A percentile compares a stretch with the other conserved stretches of the same genome.
Conservation (phyloP, 2,113 vertebrate species). For the Menura novaehollandiae region DNA sequence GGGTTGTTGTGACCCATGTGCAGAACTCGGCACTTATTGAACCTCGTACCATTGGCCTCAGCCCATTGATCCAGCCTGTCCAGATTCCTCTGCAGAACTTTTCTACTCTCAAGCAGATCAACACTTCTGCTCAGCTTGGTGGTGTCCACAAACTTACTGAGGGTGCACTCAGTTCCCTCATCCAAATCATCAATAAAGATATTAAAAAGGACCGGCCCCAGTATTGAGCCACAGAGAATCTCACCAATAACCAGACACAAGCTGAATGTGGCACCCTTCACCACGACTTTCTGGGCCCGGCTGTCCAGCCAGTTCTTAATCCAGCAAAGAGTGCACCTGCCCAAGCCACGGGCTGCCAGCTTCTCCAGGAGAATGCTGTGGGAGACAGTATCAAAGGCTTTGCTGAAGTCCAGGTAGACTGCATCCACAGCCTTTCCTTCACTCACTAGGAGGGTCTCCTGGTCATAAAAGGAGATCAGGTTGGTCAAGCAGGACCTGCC, state of each 20-base stretch:
- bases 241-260: not conserved
- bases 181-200: not conserved
- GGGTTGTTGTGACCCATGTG: not conserved
- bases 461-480: not conserved
- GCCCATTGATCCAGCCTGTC: too few species aligned
- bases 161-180: fast-evolving
- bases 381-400: not conserved
- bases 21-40: not conserved
- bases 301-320: not conserved
- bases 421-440: not conserved
- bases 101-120: not conserved
- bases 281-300: not conserved
- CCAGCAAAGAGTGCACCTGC: not conserved
- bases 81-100: not conserved
- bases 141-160: not conserved
- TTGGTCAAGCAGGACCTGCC: not conserved
- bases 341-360: not conserved
- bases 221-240: not conserved
- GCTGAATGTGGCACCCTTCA: not conserved
- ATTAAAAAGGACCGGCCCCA: not conserved
- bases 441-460: not conserved
- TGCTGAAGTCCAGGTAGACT: not conserved
- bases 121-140: not conserved
- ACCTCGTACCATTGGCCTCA: fast-evolving
- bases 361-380: not conserved